These are phyloP conservation scores for Microplitis demolitor DNA, from an alignment of 1,140 invertebrate genomes.

Conservation along the genomic window DNA sequence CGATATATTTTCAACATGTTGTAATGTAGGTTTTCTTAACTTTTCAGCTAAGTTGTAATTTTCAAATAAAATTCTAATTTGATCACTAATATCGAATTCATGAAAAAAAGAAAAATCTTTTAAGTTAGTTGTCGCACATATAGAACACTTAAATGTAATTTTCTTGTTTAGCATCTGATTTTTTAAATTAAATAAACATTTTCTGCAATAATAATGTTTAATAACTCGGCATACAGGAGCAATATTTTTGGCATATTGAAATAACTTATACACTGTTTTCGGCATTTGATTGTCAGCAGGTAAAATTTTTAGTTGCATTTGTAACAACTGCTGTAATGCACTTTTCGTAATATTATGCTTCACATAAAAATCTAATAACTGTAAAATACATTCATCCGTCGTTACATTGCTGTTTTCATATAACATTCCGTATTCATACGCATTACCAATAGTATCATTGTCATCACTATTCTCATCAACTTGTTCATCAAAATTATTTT, in stretches of 20 bases:
- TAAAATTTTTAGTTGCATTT: not conserved
- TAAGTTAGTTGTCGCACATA: slow-evolving; percentile 1
- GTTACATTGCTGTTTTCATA: not conserved
- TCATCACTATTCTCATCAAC: not conserved
- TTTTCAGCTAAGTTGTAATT: slow-evolving; percentile 21
- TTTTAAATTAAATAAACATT: slow-evolving; percentile 11
- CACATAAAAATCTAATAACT: not conserved
- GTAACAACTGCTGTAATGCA: not conserved
- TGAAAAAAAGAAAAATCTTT: slow-evolving; percentile 14
- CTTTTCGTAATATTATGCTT: not conserved
- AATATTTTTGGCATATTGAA: slow-evolving; percentile 20
- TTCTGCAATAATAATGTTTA: slow-evolving; percentile 31
- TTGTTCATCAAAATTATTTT: not conserved
- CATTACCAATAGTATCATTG: not conserved
- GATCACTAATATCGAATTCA: slow-evolving; percentile 21
- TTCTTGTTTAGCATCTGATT: slow-evolving; percentile 1
- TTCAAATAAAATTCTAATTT: slow-evolving; percentile 29
- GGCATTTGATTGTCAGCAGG: slow-evolving; percentile 17
- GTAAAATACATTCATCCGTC: not conserved
- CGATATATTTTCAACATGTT: slow-evolving; percentile 1
- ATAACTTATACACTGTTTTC: slow-evolving; percentile 21
- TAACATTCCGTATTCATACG: not conserved
- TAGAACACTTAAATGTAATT: not conserved
- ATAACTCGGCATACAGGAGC: slow-evolving; percentile 12
- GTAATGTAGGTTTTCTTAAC: not conserved